A percentile compares a stretch with the other conserved stretches of the same genome.
phyloP scores from a whole-genome alignment of 2,113 vertebrate genomes.

The Geococcyx californianus region DNA sequence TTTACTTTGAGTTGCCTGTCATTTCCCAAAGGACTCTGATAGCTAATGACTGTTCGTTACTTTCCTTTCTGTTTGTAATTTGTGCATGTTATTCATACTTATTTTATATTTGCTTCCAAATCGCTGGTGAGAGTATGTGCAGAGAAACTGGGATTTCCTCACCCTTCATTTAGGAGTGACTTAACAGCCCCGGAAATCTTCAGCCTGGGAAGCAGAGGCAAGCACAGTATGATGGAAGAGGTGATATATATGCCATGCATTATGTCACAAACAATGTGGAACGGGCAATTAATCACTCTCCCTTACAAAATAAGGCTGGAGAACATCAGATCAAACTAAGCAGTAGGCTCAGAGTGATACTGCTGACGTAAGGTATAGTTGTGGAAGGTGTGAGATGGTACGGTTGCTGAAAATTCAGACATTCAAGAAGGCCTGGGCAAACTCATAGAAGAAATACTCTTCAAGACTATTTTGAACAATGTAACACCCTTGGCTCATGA shows the following conservation, averaged over 20 bases:
- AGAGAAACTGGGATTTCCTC: neutral
- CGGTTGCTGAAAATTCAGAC: neutral
- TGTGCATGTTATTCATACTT: neutral
- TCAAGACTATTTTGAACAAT: neutral
- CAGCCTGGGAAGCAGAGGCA: neutral
- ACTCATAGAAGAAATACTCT: neutral
- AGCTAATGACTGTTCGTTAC: neutral
- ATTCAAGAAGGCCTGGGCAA: neutral
- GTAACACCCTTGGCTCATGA: neutral
- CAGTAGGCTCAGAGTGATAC: neutral
- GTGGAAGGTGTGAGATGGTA: neutral
- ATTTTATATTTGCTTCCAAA: neutral
- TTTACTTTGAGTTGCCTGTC: neutral
- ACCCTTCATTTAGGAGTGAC: neutral
- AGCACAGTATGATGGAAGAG: fast-evolving
- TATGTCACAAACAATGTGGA: fast-evolving
- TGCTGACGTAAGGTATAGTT: neutral
- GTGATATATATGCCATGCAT: neutral
- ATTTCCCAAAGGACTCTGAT: neutral
- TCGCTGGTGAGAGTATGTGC: neutral
- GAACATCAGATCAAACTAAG: neutral
- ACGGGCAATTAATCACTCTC: neutral
- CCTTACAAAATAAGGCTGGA: neutral
- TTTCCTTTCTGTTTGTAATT: neutral
- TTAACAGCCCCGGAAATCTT: neutral